Conservation (phyloP, 2,113 vertebrate genomes). For the Pterocles orientalis region DNA sequence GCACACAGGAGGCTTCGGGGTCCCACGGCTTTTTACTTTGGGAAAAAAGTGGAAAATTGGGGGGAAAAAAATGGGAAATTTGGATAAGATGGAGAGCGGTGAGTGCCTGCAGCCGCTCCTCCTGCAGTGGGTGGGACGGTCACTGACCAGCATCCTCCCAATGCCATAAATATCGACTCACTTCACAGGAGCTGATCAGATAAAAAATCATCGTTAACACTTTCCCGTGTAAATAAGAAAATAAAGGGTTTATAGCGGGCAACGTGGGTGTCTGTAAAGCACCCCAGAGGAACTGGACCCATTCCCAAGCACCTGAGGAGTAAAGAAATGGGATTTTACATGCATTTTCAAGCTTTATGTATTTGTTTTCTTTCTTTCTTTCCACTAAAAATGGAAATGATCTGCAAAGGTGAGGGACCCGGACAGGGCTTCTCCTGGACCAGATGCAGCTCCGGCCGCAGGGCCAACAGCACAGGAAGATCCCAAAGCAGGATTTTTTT, state of each 20-base stretch:
- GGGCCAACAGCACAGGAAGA: background rate
- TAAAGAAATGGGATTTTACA: background rate
- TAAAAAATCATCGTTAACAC: rapidly evolving
- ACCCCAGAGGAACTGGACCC: background rate
- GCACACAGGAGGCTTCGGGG: rapidly evolving
- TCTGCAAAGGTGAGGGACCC: background rate
- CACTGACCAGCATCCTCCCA: background rate
- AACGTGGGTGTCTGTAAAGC: rapidly evolving
- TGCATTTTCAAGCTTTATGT: background rate
- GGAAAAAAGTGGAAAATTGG: background rate
- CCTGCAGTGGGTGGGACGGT: rapidly evolving
- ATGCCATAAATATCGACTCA: rapidly evolving
- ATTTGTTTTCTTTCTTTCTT: background rate
- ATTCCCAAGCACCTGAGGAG: background rate
- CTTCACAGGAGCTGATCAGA: background rate
- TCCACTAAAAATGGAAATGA: background rate
- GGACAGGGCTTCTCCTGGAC: background rate
- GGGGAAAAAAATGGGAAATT: rapidly evolving
- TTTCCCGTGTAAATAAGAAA: rapidly evolving
- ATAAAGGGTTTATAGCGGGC: rapidly evolving
- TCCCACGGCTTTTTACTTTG: background rate
- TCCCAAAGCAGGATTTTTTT: background rate
- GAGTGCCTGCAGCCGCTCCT: rapidly evolving
- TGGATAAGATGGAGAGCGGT: background rate
- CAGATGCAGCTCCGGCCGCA: background rate